Evolutionary conservation across 2,888 invertebrate species (phyloP).

Genomic region (Poecilus cupreus): DNA sequence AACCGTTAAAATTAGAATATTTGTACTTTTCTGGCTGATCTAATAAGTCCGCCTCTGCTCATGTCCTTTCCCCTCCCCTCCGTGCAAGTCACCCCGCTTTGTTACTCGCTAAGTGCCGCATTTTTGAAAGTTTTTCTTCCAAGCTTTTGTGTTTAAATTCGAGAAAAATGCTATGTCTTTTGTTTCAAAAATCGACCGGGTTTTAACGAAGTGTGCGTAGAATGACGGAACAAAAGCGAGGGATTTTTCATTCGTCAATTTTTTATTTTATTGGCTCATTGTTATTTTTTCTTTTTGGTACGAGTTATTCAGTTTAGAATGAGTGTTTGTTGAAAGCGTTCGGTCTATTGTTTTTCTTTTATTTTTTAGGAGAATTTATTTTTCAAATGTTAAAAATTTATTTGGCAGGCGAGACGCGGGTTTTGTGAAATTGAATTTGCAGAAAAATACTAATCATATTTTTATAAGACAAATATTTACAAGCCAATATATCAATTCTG

Average conservation of each 20-base stretch:
- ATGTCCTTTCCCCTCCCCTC: background rate
- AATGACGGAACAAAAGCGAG: slow-evolving; percentile 11
- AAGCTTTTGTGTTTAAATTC: slow-evolving; percentile 13
- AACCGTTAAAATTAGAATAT: no score
- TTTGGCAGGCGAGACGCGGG: background rate
- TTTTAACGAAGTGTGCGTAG: slow-evolving; percentile 12
- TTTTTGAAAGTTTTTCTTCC: slow-evolving; percentile 9
- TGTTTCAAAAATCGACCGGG: slow-evolving; percentile 30
- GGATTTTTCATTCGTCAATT: slow-evolving; percentile 28
- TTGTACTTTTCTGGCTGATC: no score
- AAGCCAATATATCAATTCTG: background rate
- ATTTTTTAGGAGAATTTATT: background rate
- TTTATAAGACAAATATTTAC: background rate
- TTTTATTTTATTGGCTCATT: slow-evolving; percentile 41
- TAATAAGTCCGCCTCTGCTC: background rate
- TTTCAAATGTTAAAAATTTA: background rate
- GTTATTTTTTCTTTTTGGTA: slow-evolving; percentile 24
- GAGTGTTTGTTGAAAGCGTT: slow-evolving; percentile 25
- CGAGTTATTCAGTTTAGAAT: background rate
- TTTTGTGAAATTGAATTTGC: background rate
- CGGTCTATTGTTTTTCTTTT: slow-evolving; percentile 9
- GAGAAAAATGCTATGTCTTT: slow-evolving; percentile 2
- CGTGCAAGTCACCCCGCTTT: background rate
- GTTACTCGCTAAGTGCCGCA: slow-evolving; percentile 6
- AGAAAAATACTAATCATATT: background rate